Percentiles rank a stretch among this genome's conserved stretches.
Conservation (phyloP, 2,888 invertebrate species). For the Chloroclystis v-ata region DNA sequence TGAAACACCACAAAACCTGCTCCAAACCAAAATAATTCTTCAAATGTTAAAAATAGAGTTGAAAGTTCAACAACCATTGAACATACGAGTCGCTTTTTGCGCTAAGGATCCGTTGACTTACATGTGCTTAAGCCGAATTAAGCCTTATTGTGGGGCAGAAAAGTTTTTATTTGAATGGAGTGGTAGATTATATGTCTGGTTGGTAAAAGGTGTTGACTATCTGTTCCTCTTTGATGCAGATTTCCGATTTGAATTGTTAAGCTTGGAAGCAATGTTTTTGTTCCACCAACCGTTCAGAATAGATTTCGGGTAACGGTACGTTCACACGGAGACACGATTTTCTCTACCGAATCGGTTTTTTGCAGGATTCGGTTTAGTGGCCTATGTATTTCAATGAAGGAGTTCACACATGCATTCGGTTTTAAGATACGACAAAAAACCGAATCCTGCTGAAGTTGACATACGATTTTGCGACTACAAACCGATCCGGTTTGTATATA, state of each 20-base stretch:
- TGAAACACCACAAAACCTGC: background rate
- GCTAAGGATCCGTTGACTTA: slow-evolving; percentile 2
- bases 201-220: slow-evolving; percentile 21
- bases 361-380: too few relatives aligned
- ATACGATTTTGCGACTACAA: too few relatives aligned
- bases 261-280: slow-evolving; percentile 6
- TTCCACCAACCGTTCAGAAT: background rate
- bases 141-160: slow-evolving; percentile 5
- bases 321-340: too few relatives aligned
- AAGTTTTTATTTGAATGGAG: slow-evolving; percentile 2
- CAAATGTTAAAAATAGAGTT: background rate
- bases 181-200: slow-evolving; percentile 14
- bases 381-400: too few relatives aligned
- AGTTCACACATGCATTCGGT: too few relatives aligned
- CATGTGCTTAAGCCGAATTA: slow-evolving; percentile 1
- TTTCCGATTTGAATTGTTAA: slow-evolving; percentile 19
- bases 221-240: slow-evolving; percentile 20
- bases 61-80: slow-evolving; percentile 5
- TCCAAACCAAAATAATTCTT: background rate
- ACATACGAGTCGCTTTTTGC: slow-evolving; percentile 8
- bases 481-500: too few relatives aligned
- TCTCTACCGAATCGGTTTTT: too few relatives aligned
- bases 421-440: too few relatives aligned
- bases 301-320: background rate
- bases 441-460: too few relatives aligned